A percentile compares a stretch with the other conserved stretches of the same genome.
Conservation (phyloP, 1,140 invertebrate genomes). For the Drosophila insularis region DNA sequence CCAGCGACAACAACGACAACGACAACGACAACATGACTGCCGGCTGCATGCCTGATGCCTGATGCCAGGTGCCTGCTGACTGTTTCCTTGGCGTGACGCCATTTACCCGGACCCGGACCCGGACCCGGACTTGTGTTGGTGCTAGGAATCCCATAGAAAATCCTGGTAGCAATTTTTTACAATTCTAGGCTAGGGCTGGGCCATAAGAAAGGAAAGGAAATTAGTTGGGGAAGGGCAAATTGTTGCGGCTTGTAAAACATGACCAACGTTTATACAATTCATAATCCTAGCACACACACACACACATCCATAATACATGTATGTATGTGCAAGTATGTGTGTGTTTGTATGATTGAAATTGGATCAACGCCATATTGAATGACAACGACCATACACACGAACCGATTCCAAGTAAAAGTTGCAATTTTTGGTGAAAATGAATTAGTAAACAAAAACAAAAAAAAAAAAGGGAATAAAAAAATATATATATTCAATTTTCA, state of each 20-base stretch:
- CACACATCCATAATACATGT: neutral
- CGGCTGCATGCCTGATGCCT: neutral
- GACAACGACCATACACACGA: neutral
- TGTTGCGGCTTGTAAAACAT: slow-evolving; percentile 75
- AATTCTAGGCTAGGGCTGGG: slow-evolving; percentile 30
- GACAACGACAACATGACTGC: slow-evolving; percentile 37
- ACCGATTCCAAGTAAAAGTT: slow-evolving; percentile 40
- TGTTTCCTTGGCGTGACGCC: slow-evolving; percentile 33
- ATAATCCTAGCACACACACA: slow-evolving; percentile 36
- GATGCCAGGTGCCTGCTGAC: neutral
- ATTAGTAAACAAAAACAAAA: slow-evolving; percentile 18
- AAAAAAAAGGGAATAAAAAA: slow-evolving; percentile 14
- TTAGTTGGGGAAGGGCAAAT: slow-evolving; percentile 81
- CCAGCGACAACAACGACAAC: slow-evolving; percentile 54
- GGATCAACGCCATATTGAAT: slow-evolving; percentile 29
- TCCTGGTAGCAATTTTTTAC: slow-evolving; percentile 68
- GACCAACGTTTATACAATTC: slow-evolving; percentile 70
- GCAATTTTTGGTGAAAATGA: slow-evolving; percentile 49
- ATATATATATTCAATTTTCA: slow-evolving; percentile 23
- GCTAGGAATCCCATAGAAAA: slow-evolving; percentile 1
- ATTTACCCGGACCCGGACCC: slow-evolving; percentile 26
- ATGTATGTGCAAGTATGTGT: neutral
- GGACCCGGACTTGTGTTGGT: neutral
- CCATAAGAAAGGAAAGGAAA: slow-evolving; percentile 55
- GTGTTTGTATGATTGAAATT: slow-evolving; percentile 67